These are phyloP conservation scores for Cebus imitator DNA, from an alignment of 2,113 vertebrate species.

Conservation along the genomic window DNA sequence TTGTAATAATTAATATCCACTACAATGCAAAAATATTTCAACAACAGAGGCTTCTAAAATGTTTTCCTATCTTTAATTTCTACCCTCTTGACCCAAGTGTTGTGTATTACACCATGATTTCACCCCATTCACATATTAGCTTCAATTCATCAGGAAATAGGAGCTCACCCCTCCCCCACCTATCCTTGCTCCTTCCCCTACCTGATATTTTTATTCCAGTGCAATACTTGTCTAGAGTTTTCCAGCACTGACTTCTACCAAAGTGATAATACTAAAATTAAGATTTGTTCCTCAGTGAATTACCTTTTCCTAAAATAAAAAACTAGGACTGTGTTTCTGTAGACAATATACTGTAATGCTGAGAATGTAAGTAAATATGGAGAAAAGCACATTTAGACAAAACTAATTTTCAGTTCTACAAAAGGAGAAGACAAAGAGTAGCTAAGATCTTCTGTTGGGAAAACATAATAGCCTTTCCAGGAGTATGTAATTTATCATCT, in stretches of 20 bases:
- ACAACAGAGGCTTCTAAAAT: neutral
- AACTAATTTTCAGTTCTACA: slow-evolving; percentile 2
- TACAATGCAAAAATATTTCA: neutral
- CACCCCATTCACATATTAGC: neutral
- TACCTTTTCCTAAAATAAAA: slow-evolving; percentile 14
- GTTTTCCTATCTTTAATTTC: neutral
- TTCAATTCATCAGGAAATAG: neutral
- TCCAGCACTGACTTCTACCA: neutral
- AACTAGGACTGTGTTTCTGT: neutral
- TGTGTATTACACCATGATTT: neutral
- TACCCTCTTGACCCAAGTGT: neutral
- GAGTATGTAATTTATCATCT: neutral
- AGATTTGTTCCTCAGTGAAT: neutral
- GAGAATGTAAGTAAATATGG: neutral
- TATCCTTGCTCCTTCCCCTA: neutral
- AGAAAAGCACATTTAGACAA: neutral
- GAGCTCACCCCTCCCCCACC: too few species aligned
- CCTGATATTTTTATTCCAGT: neutral
- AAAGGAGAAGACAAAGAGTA: neutral
- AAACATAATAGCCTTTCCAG: neutral
- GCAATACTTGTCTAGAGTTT: neutral
- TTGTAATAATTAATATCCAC: neutral
- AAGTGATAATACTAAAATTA: neutral
- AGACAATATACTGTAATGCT: neutral
- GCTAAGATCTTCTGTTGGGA: neutral